Base-by-base conservation (phyloP, 2,797 vertebrate genomes). In the Falco cherrug region DNA sequence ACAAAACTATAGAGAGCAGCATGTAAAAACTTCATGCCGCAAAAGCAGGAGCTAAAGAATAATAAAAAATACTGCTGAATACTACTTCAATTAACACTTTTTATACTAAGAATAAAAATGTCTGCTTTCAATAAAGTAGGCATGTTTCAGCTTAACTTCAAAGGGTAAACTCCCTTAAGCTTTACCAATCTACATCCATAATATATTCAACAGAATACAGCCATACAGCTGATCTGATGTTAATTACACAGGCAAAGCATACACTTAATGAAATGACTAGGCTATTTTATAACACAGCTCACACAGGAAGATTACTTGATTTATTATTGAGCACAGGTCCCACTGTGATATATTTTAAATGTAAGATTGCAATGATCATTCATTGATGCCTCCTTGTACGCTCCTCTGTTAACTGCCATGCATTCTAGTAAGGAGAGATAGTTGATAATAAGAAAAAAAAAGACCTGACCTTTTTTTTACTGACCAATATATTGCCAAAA, bases 391-490 rank as follows among this genome's bases (percentile, higher is more conserved):
- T 69, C 33, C 17, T 14, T 56, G 13, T n/a, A 48, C 60, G 25
- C 20, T 64, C 67, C 21, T 48, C 28, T 53, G 13, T 50, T 82
- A 79, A 54, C 10, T 57, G 41, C 24, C 43, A 33, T 9, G 8
- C 29, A 43, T 82, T 69, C 26, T 65, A 9, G 2, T 8, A 75
- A 33, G 25, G 33, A 78, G 17, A 73, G 7, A 26, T 1, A 47
- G 19, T 5, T 57, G 29, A 53, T 37, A 47, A 69, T 78, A 93
- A 73, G 13, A 77, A 82, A 78, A 53, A 39, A 50, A 90, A 37
- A 35, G 20, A 64, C 5, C 4, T 51, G 1, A 25, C 37, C 14
- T 7, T 76, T 76, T 73, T 73, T 74, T 0, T 0, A 41, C 7
- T 39, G 24, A 37, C 37, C 37, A 37, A 28, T 18, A 26, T 0